A percentile compares a stretch with the other conserved stretches of the same genome.
Conservation (phyloP, 2,888 invertebrate genomes). For the Eilema sororculum region DNA sequence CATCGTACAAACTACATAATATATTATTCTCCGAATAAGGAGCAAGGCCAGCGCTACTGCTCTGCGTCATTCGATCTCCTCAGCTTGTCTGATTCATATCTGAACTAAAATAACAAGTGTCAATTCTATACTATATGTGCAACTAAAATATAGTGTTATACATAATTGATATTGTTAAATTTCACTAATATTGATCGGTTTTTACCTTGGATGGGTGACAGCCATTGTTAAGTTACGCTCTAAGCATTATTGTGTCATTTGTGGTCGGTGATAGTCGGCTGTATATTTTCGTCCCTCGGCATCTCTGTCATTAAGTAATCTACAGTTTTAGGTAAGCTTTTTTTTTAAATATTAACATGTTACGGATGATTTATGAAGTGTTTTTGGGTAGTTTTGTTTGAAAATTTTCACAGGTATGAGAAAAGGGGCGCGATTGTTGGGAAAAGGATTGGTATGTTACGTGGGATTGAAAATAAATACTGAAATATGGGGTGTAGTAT, state of each 20-base stretch:
- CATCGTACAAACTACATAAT: neutral
- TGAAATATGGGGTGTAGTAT: too few relatives aligned
- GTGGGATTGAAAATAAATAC: neutral
- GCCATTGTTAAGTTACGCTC: conserved; percentile 43
- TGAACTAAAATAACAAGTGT: conserved; percentile 9
- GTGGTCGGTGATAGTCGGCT: conserved; percentile 60
- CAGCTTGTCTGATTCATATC: conserved; percentile 31
- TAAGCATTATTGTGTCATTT: conserved; percentile 61
- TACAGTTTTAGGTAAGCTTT: conserved; percentile 3
- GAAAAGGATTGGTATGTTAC: neutral
- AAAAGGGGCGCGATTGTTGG: neutral
- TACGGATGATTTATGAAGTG: neutral
- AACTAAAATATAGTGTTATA: conserved; percentile 19
- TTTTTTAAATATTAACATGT: neutral
- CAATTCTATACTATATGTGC: neutral
- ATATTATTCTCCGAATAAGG: conserved; percentile 42
- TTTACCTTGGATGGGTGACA: conserved; percentile 57
- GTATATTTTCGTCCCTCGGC: conserved; percentile 27
- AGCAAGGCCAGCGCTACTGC: conserved; percentile 46
- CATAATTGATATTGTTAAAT: conserved; percentile 53
- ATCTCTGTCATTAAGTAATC: conserved; percentile 16
- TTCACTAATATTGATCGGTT: conserved; percentile 67
- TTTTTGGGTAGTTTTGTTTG: neutral
- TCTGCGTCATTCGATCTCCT: conserved; percentile 51
- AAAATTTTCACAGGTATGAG: neutral